Conservation (phyloP, 2,797 vertebrate species). For the Acanthiza pusilla region DNA sequence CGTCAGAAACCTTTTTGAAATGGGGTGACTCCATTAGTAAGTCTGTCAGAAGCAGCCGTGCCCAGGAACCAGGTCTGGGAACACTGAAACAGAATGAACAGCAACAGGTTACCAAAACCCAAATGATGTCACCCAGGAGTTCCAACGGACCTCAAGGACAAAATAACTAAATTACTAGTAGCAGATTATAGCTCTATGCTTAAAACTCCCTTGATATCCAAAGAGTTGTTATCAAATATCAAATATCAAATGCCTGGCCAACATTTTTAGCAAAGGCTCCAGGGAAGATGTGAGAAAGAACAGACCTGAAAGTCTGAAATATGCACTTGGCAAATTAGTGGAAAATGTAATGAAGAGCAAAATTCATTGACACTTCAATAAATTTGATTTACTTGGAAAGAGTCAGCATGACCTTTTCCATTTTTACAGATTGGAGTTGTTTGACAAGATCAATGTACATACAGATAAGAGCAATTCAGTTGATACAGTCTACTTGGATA, state of each 20-base stretch:
- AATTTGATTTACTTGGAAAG: neutral
- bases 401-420: neutral
- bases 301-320: neutral
- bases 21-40: neutral
- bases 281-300: neutral
- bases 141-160: neutral
- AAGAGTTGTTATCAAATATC: neutral
- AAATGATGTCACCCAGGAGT: neutral
- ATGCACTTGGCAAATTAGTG: neutral
- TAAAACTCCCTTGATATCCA: neutral
- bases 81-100: neutral
- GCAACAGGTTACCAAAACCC: neutral
- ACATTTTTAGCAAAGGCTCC: neutral
- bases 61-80: neutral
- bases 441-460: neutral
- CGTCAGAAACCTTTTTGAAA: neutral
- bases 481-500: neutral
- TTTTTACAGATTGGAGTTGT: neutral
- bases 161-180: neutral
- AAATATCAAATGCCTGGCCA: neutral
- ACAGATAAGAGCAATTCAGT: neutral
- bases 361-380: neutral
- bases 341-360: neutral
- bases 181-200: neutral
- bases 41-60: neutral